These are phyloP conservation scores for Hylia prasina DNA, from an alignment of 2,113 vertebrate genomes.

Conservation along the genomic window DNA sequence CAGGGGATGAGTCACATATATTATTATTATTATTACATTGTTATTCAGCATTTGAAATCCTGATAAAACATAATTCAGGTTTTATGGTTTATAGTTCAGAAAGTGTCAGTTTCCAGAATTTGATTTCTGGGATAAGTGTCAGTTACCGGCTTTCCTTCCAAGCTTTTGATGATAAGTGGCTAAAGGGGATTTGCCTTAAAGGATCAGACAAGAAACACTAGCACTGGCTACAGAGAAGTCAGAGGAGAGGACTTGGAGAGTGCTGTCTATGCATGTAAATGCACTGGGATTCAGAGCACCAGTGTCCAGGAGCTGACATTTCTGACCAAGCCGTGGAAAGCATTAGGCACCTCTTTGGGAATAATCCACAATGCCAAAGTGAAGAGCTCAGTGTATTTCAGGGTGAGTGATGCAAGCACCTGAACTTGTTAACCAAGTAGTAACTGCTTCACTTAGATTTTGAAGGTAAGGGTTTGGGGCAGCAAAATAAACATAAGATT, in stretches of 20 bases:
- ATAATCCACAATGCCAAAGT: background rate
- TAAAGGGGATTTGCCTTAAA: slow-evolving; percentile 8
- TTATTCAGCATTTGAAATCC: background rate
- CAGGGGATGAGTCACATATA: background rate
- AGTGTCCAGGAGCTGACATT: background rate
- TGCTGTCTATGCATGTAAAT: background rate
- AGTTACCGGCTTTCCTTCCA: background rate
- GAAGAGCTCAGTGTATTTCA: background rate
- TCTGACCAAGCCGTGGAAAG: background rate
- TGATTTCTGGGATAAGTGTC: background rate
- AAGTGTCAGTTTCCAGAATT: background rate
- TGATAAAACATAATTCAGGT: background rate
- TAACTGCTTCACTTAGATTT: background rate
- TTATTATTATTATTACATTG: background rate
- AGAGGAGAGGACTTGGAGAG: background rate
- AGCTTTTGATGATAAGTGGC: background rate
- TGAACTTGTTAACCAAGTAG: background rate
- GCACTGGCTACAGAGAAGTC: background rate
- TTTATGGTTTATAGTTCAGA: background rate
- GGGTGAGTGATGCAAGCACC: background rate
- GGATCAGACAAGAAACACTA: background rate
- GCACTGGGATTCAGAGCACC: background rate
- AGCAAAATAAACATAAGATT: background rate
- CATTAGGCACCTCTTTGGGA: background rate
- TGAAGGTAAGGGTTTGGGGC: background rate